phyloP scores from a whole-genome alignment of 2,888 invertebrate species.

The Dryocosmus kuriphilus region DNA sequence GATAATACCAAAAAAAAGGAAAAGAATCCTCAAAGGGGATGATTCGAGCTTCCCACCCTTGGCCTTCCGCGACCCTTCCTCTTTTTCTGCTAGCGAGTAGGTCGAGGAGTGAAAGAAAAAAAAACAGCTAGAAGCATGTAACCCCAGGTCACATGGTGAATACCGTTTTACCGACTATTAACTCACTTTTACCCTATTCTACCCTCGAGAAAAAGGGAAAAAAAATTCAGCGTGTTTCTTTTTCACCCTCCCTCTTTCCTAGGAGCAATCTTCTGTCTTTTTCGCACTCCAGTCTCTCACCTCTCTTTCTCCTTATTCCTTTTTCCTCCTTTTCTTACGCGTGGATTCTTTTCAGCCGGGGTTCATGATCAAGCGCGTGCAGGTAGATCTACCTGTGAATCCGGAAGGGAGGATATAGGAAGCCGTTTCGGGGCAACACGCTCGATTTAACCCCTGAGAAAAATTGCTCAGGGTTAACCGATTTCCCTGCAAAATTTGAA shows the following conservation, averaged over 20 bases:
- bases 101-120: slow-evolving; percentile 45
- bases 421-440: slow-evolving; percentile 64
- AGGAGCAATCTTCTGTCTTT: slow-evolving; percentile 56
- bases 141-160: slow-evolving; percentile 74
- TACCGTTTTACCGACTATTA: slow-evolving; percentile 78
- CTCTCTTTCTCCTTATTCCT: slow-evolving; percentile 48
- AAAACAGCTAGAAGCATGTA: slow-evolving; percentile 60
- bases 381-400: slow-evolving; percentile 56
- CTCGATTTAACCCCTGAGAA: slow-evolving; percentile 78
- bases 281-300: slow-evolving; percentile 46
- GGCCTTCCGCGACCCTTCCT: slow-evolving; percentile 38
- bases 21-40: slow-evolving; percentile 46
- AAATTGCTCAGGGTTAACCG: slow-evolving; percentile 74
- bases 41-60: slow-evolving; percentile 31
- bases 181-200: slow-evolving; percentile 76
- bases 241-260: slow-evolving; percentile 47
- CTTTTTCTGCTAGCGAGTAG: slow-evolving; percentile 41
- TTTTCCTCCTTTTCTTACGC: slow-evolving; percentile 47
- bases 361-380: slow-evolving; percentile 54
- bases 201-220: slow-evolving; percentile 56
- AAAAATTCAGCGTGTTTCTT: slow-evolving; percentile 64
- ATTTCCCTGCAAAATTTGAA: slow-evolving; percentile 74
- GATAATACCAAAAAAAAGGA: slow-evolving; percentile 48
- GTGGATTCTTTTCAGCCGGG: slow-evolving; percentile 54
- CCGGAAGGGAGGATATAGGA: slow-evolving; percentile 48